Evolutionary conservation across 2,888 invertebrate genomes (phyloP), one percentile per base, ranked within the genome.

Genomic region (Caenorhabditis sp.): DNA sequence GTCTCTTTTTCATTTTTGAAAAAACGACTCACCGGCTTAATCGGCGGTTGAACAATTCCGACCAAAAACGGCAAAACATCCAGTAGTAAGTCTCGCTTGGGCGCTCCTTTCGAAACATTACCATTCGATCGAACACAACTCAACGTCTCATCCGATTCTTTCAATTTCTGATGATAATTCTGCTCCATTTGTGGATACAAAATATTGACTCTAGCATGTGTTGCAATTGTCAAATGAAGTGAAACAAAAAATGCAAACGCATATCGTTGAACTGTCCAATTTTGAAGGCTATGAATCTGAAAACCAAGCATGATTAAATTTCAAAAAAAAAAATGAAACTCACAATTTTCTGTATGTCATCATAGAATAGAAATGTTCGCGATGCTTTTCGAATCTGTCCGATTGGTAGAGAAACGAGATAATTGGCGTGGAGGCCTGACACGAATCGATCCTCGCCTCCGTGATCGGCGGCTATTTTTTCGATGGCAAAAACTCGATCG

Each of bases 351-450:
- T 72, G 72, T 49, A 80, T 71, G 37, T 58, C 57, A 64, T 80
- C 80, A 55, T 78, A 73, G 59, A 77, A 77, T 21, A 66, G 50
- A 57, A 80, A 80, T 50, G 64, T 66, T 14, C 8, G 19, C 5
- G 78, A 59, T 14, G 80, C 78, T 53, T 66, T 70, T 6, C 67
- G 43, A 27, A 80, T 62, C 1, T 66, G 62, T 36, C 72, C 70
- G 23, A 80, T 64, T 2, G 80, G 78, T n/a, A 78, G 62, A 1
- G 74, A 23, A 10, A 77, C 67, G 24, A 79, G 51, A 63, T 77
- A 82, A 58, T 82, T 82, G 12, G 78, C 67, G 62, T 81, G 78
- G 8, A 82, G 63, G 17, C 79, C 82, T 17, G 73, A 68, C 14
- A 80, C 67, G 26, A 81, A 78, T 37, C 77, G 66, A 0, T 81